Conservation (phyloP, 2,888 invertebrate species). For the Hypomecis atomaria region DNA sequence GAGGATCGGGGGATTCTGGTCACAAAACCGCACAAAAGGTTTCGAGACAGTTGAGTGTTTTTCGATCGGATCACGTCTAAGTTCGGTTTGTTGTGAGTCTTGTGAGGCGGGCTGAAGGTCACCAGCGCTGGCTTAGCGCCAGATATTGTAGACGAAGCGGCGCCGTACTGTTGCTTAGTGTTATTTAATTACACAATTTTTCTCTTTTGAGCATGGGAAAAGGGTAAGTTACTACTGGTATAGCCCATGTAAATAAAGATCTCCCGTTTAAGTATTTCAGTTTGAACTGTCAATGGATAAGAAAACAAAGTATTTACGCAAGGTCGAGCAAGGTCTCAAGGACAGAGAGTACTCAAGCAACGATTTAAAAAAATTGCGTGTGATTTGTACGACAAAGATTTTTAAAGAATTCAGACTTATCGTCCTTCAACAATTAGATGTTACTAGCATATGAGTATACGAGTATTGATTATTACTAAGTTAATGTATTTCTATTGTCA, state of each 20-base stretch:
- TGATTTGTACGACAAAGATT: neutral
- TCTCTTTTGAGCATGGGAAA: constrained; percentile 30
- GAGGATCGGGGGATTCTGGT: neutral
- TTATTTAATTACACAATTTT: constrained; percentile 35
- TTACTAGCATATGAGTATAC: neutral
- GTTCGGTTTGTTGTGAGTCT: constrained; percentile 41
- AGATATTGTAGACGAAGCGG: constrained; percentile 45
- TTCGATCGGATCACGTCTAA: constrained; percentile 21
- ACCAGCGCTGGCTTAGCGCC: constrained; percentile 40
- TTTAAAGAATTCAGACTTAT: neutral
- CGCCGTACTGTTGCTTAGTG: constrained; percentile 48
- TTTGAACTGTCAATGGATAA: neutral
- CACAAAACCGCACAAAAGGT: constrained; percentile 5
- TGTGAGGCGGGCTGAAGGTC: constrained; percentile 42
- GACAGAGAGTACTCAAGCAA: neutral
- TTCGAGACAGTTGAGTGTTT: constrained; percentile 7
- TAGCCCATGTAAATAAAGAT: neutral
- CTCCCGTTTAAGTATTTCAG: neutral
- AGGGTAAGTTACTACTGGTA: neutral
- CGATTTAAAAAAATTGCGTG: neutral
- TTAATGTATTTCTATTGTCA: no score
- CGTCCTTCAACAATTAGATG: no score
- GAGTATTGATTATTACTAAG: neutral
- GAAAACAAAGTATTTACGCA: neutral
- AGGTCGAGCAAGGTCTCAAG: neutral